phyloP scores from a whole-genome alignment of 2,113 vertebrate species.

The Callorhinus ursinus region DNA sequence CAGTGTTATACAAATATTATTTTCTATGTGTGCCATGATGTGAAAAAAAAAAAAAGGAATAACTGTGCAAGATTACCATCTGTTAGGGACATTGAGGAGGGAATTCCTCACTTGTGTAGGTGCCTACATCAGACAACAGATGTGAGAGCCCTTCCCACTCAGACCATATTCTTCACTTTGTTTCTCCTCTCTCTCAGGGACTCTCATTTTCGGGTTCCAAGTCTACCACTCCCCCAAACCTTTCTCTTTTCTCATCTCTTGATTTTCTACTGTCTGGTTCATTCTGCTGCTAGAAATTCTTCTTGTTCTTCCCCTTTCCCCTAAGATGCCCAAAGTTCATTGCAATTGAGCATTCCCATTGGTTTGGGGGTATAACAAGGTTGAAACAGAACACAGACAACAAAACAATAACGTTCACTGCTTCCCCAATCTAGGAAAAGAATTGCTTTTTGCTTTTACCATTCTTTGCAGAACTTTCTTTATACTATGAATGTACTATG shows the following conservation, averaged over 20 bases:
- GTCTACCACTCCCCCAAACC: background rate
- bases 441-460: background rate
- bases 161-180: background rate
- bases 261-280: background rate
- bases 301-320: background rate
- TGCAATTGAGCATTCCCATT: background rate
- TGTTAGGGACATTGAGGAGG: background rate
- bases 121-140: conserved; percentile 15
- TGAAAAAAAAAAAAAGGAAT: background rate
- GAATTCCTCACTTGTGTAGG: background rate
- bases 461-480: background rate
- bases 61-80: background rate
- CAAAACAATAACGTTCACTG: background rate
- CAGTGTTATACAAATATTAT: background rate
- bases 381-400: background rate
- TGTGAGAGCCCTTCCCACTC: background rate
- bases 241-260: background rate
- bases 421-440: background rate
- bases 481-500: background rate
- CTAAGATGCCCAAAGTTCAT: background rate
- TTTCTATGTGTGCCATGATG: background rate
- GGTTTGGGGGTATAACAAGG: background rate
- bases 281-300: background rate
- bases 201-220: background rate
- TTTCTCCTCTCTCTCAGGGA: background rate